These are phyloP conservation scores for Synergus umbraculus DNA, from an alignment of 2,888 invertebrate species.

Conservation along the genomic window DNA sequence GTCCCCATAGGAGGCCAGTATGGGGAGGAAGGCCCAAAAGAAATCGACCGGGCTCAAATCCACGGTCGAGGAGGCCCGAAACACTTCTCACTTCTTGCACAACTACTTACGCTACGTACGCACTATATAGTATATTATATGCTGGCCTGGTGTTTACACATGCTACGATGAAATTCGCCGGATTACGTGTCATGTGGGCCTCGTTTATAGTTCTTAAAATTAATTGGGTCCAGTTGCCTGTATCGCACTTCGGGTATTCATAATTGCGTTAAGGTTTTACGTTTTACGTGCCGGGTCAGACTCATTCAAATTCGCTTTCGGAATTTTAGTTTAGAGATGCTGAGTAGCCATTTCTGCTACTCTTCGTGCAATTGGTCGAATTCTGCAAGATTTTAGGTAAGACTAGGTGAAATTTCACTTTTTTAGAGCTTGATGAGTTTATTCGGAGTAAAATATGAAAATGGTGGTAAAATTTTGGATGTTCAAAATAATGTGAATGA, in stretches of 20 bases:
- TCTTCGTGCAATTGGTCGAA: neutral
- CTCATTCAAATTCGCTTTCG: neutral
- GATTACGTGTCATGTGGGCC: constrained; percentile 20
- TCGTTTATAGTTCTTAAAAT: constrained; percentile 16
- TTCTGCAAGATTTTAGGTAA: neutral
- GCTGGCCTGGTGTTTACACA: neutral
- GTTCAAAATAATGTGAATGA: too few relatives aligned
- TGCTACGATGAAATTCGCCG: constrained; percentile 4
- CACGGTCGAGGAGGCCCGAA: constrained; percentile 47
- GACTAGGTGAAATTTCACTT: neutral
- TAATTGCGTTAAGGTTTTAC: neutral
- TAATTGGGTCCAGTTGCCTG: constrained; percentile 22
- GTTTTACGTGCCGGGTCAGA: neutral
- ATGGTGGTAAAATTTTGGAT: too few relatives aligned
- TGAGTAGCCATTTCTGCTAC: neutral
- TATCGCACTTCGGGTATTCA: constrained; percentile 6
- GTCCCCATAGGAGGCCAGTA: constrained; percentile 49
- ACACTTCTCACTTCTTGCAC: constrained; percentile 45
- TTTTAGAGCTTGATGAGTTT: too few relatives aligned
- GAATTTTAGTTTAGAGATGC: neutral
- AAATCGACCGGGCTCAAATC: constrained; percentile 46
- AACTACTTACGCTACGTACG: constrained; percentile 41
- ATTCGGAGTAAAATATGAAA: too few relatives aligned
- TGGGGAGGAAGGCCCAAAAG: constrained; percentile 50
- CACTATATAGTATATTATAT: neutral